Conservation (phyloP, 2,888 invertebrate genomes). For the Sussaba pulchella region DNA sequence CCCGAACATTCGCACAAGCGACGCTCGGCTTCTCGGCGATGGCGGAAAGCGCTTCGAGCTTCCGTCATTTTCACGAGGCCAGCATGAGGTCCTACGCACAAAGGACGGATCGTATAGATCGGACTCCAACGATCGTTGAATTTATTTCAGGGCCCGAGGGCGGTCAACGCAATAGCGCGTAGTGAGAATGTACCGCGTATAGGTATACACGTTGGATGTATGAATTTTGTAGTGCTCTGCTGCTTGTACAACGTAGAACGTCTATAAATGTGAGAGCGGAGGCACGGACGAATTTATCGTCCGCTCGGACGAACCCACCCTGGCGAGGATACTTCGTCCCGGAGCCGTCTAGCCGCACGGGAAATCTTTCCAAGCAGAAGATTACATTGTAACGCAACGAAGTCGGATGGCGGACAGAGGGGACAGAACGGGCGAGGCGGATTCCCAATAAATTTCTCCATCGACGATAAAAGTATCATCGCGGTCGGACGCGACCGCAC, state of each 20-base stretch:
- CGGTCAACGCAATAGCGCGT: slow-evolving; percentile 18
- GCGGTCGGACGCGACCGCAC: slow-evolving; percentile 49
- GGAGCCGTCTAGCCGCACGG: slow-evolving; percentile 60
- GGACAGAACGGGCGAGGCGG: slow-evolving; percentile 67
- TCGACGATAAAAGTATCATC: slow-evolving; percentile 76
- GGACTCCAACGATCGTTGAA: slow-evolving; percentile 30
- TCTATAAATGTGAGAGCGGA: slow-evolving; percentile 39
- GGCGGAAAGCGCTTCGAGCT: slow-evolving; percentile 32
- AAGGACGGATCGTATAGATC: slow-evolving; percentile 26
- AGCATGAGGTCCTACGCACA: slow-evolving; percentile 12
- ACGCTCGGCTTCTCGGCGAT: slow-evolving; percentile 28
- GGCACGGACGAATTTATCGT: slow-evolving; percentile 73
- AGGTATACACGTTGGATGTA: neutral
- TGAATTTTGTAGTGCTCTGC: neutral
- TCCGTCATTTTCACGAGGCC: slow-evolving; percentile 60
- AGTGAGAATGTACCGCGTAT: neutral
- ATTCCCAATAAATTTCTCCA: slow-evolving; percentile 78
- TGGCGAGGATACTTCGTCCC: slow-evolving; percentile 32
- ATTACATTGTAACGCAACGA: slow-evolving; percentile 77
- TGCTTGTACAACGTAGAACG: slow-evolving; percentile 1
- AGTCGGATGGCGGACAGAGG: slow-evolving; percentile 13
- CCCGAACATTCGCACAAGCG: slow-evolving; percentile 18
- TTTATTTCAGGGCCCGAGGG: slow-evolving; percentile 50
- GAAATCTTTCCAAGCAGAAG: slow-evolving; percentile 72
- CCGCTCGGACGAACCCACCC: slow-evolving; percentile 69